Evolutionary conservation across 2,113 vertebrate genomes (phyloP).

Genomic region (Halcyon senegalensis): DNA sequence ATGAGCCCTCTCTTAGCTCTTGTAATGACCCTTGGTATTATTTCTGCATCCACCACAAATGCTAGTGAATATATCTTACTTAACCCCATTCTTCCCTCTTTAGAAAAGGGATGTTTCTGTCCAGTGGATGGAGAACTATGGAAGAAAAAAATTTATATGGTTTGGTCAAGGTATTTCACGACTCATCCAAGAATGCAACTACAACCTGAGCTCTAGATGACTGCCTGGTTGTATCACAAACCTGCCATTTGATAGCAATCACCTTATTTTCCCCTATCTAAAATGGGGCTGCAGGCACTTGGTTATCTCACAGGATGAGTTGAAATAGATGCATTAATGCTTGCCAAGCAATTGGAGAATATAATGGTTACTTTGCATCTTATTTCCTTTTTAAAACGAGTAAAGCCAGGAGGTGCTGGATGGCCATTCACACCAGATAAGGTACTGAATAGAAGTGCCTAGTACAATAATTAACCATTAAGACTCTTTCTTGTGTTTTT

Average conservation of each 20-base stretch:
- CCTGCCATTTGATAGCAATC: not conserved
- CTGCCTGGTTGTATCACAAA: not conserved
- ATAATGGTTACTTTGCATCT: constrained; percentile 50
- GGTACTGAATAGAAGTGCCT: not conserved
- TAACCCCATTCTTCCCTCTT: not conserved
- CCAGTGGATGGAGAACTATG: not conserved
- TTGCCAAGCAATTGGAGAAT: not conserved
- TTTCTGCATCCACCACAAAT: not conserved
- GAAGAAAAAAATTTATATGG: not conserved
- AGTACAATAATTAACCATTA: not conserved
- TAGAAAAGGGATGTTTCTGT: not conserved
- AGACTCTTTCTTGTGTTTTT: not conserved
- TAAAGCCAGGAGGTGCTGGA: not conserved
- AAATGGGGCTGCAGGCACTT: not conserved
- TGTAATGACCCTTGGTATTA: not conserved
- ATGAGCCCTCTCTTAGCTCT: not conserved
- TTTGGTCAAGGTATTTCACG: not conserved
- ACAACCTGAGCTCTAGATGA: not conserved
- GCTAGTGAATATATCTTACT: not conserved
- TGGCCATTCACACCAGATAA: constrained; percentile 46
- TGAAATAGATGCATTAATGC: not conserved
- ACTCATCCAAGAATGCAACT: not conserved
- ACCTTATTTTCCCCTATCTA: not conserved
- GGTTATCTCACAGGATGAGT: not conserved
- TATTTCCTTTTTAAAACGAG: constrained; percentile 6